Evolutionary conservation across 2,113 vertebrate species (phyloP).

Genomic region (Coptodon bakossiorum): DNA sequence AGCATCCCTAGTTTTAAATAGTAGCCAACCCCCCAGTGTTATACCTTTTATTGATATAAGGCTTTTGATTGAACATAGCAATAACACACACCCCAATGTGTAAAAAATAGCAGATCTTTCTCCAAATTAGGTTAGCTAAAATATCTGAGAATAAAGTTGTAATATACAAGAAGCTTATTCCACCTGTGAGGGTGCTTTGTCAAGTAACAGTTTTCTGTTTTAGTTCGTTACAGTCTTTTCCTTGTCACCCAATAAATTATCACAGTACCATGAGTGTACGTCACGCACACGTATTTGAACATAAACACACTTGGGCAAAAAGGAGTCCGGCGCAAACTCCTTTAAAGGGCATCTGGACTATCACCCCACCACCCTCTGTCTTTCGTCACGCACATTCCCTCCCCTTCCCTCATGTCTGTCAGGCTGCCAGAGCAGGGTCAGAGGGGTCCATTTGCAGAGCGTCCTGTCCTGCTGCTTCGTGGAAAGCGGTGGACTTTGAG

Average conservation of each 20-base stretch:
- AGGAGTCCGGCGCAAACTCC: slow-evolving; percentile 2
- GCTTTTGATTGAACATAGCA: slow-evolving; percentile 35
- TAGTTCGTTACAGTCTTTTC: slow-evolving; percentile 50
- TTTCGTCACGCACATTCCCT: not conserved
- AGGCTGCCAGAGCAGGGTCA: slow-evolving; percentile 36
- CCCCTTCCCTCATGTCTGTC: not conserved
- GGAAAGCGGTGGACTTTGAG: slow-evolving; percentile 99
- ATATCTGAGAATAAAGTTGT: slow-evolving; percentile 49
- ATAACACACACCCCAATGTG: slow-evolving; percentile 37
- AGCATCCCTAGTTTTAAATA: not conserved
- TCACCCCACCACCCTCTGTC: not conserved
- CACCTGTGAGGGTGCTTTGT: slow-evolving; percentile 58
- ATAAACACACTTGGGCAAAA: slow-evolving; percentile 31
- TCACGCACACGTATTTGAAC: slow-evolving; percentile 36
- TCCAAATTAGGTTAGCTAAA: slow-evolving; percentile 35
- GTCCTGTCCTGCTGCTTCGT: slow-evolving; percentile 85
- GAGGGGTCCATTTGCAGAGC: slow-evolving; percentile 82
- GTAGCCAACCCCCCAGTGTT: slow-evolving; percentile 1
- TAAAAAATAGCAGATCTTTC: slow-evolving; percentile 50
- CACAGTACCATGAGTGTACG: slow-evolving; percentile 69
- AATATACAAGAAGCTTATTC: slow-evolving; percentile 65
- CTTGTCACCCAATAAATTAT: slow-evolving; percentile 84
- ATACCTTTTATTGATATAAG: slow-evolving; percentile 3
- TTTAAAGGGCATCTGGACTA: slow-evolving; percentile 42
- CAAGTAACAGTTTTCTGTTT: slow-evolving; percentile 71